These are phyloP conservation scores for Atractosteus spatula DNA, from an alignment of 2,113 vertebrate species.

Conservation along the genomic window DNA sequence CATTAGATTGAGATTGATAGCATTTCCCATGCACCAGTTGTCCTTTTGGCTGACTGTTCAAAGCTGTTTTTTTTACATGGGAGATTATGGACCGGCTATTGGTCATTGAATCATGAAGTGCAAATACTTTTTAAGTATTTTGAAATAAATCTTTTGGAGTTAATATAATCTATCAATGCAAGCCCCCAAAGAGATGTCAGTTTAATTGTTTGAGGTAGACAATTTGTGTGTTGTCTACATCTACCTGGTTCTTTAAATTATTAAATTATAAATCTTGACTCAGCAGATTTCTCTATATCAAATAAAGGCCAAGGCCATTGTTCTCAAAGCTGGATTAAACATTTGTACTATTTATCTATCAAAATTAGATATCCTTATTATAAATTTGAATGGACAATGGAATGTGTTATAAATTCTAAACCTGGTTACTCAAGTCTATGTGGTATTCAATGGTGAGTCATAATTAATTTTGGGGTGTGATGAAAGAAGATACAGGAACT, in stretches of 20 bases:
- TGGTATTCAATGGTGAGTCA: constrained; percentile 14
- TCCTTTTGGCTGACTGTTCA: too few relatives aligned
- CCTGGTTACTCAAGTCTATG: constrained; percentile 33
- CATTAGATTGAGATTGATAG: constrained; percentile 20
- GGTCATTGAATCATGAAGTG: constrained; percentile 27
- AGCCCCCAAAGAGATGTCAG: constrained; percentile 23
- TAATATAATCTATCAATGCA: constrained; percentile 26
- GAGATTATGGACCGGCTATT: constrained; percentile 10
- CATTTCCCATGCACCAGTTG: too few relatives aligned
- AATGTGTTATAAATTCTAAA: constrained; percentile 31
- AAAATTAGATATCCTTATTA: constrained; percentile 43
- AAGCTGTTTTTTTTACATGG: constrained; percentile 6
- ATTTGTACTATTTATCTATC: constrained; percentile 33
- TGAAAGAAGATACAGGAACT: constrained; percentile 20
- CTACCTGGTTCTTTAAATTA: constrained; percentile 32
- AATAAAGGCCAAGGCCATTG: constrained; percentile 25
- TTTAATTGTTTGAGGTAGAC: constrained; percentile 32
- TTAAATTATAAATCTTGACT: constrained; percentile 24
- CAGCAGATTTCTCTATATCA: constrained; percentile 22
- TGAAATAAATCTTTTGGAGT: constrained; percentile 21
- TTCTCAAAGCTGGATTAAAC: constrained; percentile 31
- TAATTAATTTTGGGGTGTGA: constrained; percentile 28
- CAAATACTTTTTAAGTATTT: constrained; percentile 15
- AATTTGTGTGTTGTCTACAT: constrained; percentile 21
- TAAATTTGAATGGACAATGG: constrained; percentile 30